Base-by-base conservation (phyloP, 1,140 invertebrate genomes). In the Hyposmocoma kahamanoa region DNA sequence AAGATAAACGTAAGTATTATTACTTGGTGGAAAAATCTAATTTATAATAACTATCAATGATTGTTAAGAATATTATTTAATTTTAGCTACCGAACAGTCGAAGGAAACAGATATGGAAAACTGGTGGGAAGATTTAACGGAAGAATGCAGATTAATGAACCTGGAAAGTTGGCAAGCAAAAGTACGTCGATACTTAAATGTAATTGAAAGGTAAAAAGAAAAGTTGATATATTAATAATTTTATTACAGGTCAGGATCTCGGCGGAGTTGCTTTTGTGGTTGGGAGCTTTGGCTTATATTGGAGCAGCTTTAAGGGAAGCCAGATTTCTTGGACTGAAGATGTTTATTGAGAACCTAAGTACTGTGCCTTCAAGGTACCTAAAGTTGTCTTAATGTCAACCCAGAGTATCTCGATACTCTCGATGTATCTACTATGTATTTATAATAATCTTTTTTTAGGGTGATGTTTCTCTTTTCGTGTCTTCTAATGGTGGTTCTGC, bases 391-490 rank as follows among this genome's bases (percentile, higher is more conserved):
- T 28, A 28, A 6, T 11, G 24, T 6, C 11, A 6, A 28, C 24
- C 6, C 6, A 6, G 24, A 28, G n/a, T 24, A 3, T n/a, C n/a
- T n/a, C n/a, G n/a, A n/a, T n/a, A n/a, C n/a, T n/a, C n/a, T n/a
- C n/a, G n/a, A n/a, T n/a, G n/a, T n/a, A n/a, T n/a, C n/a, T n/a
- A n/a, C n/a, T n/a, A n/a, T n/a, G n/a, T n/a, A n/a, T n/a, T n/a
- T n/a, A n/a, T n/a, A n/a, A n/a, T n/a, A 30, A 2, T 30, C 42
- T 22, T 50, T 59, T 58, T 18, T 2, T 56, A 82, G 97, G 56
- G 95, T 98, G 0, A 93, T 98, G 91, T 99, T 99, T 75, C 87
- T 99, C 42, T 91, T 97, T 67, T 98, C 97, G 0, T 97, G 96
- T 67, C 88, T 95, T 28, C 88, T 98, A 47, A 93, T 97, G 81